These are phyloP conservation scores for Cheilosia vernalis DNA, from an alignment of 2,888 invertebrate species.

Conservation along the genomic window DNA sequence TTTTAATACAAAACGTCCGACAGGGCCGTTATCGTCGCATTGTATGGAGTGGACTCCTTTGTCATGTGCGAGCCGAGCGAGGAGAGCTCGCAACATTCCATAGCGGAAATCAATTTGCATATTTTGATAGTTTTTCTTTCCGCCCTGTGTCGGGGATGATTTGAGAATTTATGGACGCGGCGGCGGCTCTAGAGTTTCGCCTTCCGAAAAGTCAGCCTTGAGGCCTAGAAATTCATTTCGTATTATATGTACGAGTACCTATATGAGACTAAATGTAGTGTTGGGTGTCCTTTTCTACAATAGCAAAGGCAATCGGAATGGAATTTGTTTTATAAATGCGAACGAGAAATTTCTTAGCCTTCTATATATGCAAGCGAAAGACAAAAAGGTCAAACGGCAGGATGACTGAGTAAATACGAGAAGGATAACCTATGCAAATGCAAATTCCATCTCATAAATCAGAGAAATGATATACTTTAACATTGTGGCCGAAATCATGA, in stretches of 20 bases:
- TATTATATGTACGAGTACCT: too few relatives aligned
- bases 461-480: slow-evolving; percentile 27
- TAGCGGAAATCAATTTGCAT: slow-evolving; percentile 72
- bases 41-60: slow-evolving; percentile 25
- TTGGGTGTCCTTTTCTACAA: neutral
- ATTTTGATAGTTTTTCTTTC: slow-evolving; percentile 71
- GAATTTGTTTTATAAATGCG: slow-evolving; percentile 29
- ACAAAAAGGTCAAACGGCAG: slow-evolving; percentile 43
- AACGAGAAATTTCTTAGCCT: neutral
- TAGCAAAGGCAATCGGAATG: slow-evolving; percentile 37
- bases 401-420: slow-evolving; percentile 28
- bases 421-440: slow-evolving; percentile 58
- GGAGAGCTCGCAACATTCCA: slow-evolving; percentile 34
- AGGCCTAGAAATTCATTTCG: slow-evolving; percentile 14
- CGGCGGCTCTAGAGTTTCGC: slow-evolving; percentile 1
- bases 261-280: neutral
- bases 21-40: slow-evolving; percentile 33
- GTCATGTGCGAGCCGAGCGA: slow-evolving; percentile 17
- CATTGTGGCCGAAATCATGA: slow-evolving; percentile 19
- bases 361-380: neutral
- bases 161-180: slow-evolving; percentile 25
- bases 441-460: slow-evolving; percentile 63
- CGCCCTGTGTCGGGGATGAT: slow-evolving; percentile 29
- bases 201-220: slow-evolving; percentile 13
- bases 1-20: slow-evolving; percentile 39